Base-by-base conservation (phyloP, 2,113 vertebrate species). In the Tonatia bakeri region DNA sequence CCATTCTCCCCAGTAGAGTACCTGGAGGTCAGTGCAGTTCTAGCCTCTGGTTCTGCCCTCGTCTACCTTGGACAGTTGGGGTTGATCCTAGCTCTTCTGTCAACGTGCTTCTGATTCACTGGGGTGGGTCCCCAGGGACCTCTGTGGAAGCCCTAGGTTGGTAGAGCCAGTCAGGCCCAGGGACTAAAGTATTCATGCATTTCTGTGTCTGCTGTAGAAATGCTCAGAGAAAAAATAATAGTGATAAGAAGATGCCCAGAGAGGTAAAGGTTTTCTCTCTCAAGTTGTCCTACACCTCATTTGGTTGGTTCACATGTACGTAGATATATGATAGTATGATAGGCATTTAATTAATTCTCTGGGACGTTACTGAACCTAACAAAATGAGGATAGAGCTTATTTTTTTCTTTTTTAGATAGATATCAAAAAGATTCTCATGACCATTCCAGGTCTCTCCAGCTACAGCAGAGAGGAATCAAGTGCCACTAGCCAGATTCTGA, bases 321-420 rank as follows among this genome's bases (percentile, higher is more conserved):
- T 33, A 92, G 83, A 64, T 50, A 70, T 1, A 31, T 64, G 69
- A 54, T 52, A 40, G 31, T 45, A 45, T 69, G 10, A 67, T 28
- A 94, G 45, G 61, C 17, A 76, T 76, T 76, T n/a, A 77, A 65
- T 92, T 96, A 91, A 47, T 94, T 96, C 24, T 93, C 36, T 94
- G 52, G 28, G 28, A 16, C 54, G 96, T 77, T 89, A 77, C 70
- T 83, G 24, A 80, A 67, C 26, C 52, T 81, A 70, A 88, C 64
- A 45, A 82, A 3, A 64, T 65, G 24, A 43, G 52, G 8, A 90
- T 33, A 85, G 50, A 93, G 19, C 26, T 72, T 80, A n/a, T 47
- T 93, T 75, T 65, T 65, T 43, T n/a, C 22, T 69, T 75, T 90
- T 93, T 88, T n/a, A 36, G 16, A 20, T 67, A 92, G 47, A 52